Evolutionary conservation across 2,888 invertebrate genomes (phyloP), one percentile per base, ranked within the genome.

Genomic region (Priocnemis perturbator): DNA sequence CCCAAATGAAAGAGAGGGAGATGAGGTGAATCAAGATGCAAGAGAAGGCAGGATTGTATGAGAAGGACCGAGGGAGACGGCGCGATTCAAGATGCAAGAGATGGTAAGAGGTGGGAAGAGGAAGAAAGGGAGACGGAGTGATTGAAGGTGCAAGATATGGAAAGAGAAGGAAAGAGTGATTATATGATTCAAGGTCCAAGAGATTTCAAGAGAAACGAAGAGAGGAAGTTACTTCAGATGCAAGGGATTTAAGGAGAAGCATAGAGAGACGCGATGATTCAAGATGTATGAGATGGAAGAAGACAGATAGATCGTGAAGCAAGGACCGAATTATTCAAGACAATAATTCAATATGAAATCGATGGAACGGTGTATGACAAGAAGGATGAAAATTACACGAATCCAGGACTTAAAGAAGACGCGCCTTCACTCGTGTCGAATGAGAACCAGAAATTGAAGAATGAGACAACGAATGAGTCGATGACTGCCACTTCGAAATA

Each of bases 1-100:
- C 26, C 26, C 37, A 15, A 45, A 58, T 20, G 23, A 23, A 50
- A 64, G 15, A 23, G 19, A 50, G 5, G 20, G 26, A 64, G 15
- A 9, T 9, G 37, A 37, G 37, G 2, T 11, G 37, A 37, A 11
- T 11, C 37, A 37, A 37, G 37, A 37, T 37, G 1, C 14, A 11
- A 37, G 14, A 37, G 37, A 2, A 9, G 11, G 26, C 26, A 37
- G 1, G 37, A 37, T 37, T 37, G 7, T 7, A 37, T 9, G 37
- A 37, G 11, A 37, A 11, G 37, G 37, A 37, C 7, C 1, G 14
- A 37, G 37, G 37, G 37, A 37, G 37, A 37, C 5, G 5, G 26
- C 3, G 37, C 7, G 37, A 37, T 7, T 37, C 11, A 20, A 37
- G 58, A 58, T 58, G 58, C 21, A 44, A 45, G 37, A 37, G 21